Evolutionary conservation across 2,797 vertebrate species (phyloP).

Genomic region (Anableps anableps): DNA sequence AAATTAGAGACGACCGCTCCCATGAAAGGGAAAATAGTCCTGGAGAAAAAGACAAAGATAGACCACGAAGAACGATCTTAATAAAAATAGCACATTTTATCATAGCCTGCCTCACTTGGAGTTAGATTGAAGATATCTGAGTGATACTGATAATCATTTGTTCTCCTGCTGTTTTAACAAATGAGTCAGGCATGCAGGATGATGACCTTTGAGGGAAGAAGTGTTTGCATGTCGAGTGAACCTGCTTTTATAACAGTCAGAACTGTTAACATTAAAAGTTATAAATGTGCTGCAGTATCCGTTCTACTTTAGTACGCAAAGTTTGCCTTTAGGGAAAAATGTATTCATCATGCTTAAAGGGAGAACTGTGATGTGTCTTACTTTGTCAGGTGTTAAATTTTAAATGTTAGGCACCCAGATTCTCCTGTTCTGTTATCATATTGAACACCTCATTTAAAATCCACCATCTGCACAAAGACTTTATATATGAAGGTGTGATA

Average conservation of each 20-base stretch:
- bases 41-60: constrained; percentile 41
- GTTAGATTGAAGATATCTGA: constrained; percentile 45
- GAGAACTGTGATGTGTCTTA: constrained; percentile 9
- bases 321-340: constrained; percentile 28
- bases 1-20: constrained; percentile 76
- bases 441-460: neutral
- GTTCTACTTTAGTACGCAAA: constrained; percentile 24
- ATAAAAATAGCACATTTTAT: constrained; percentile 62
- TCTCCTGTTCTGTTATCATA: neutral
- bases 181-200: constrained; percentile 37
- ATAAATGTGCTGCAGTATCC: constrained; percentile 27
- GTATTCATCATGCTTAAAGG: constrained; percentile 27
- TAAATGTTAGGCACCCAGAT: neutral
- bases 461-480: neutral
- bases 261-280: constrained; percentile 53
- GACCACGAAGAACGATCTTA: constrained; percentile 58
- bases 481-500: neutral
- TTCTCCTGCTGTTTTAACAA: constrained; percentile 57
- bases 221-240: constrained; percentile 50
- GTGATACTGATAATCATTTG: constrained; percentile 55
- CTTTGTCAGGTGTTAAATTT: constrained; percentile 19
- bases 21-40: constrained; percentile 61
- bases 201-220: constrained; percentile 65
- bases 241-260: constrained; percentile 33
- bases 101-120: constrained; percentile 50